Percentiles rank a stretch among this genome's conserved stretches.
These are phyloP conservation scores for Gopherus flavomarginatus DNA, from an alignment of 2,113 vertebrate genomes.

Conservation along the genomic window DNA sequence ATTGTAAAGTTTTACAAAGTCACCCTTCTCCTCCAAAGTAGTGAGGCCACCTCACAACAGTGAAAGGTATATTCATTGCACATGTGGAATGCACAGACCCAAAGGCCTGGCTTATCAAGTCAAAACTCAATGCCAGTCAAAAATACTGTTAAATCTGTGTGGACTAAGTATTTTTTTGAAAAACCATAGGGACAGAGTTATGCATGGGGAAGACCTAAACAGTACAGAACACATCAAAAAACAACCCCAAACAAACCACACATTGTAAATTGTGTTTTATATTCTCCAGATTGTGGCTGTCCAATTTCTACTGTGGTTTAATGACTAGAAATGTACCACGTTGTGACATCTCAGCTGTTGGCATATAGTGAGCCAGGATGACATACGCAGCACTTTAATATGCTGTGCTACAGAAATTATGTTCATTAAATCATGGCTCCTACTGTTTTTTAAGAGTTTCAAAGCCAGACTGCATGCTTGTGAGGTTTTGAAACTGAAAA, in stretches of 20 bases:
- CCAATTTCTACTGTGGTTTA: neutral
- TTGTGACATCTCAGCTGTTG: too few relatives aligned
- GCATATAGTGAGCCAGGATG: too few relatives aligned
- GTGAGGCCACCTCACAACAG: neutral
- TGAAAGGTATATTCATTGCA: rapidly evolving
- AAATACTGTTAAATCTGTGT: rapidly evolving
- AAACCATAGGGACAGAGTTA: neutral
- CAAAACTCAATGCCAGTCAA: neutral
- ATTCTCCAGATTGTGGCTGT: neutral
- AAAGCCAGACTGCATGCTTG: neutral
- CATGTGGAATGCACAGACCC: neutral
- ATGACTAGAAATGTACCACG: neutral
- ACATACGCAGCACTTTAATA: neutral
- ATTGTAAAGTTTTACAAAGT: neutral
- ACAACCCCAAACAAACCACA: neutral
- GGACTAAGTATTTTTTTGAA: neutral
- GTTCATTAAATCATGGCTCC: neutral
- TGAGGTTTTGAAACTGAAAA: too few relatives aligned
- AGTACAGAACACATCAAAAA: neutral
- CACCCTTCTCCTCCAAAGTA: neutral
- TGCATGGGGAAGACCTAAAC: rapidly evolving
- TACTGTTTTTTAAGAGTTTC: neutral
- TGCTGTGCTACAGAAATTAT: neutral
- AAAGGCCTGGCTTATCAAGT: rapidly evolving
- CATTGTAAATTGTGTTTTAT: too few relatives aligned